Evolutionary conservation across 2,113 vertebrate species (phyloP), one percentile per base, ranked within the genome.

Genomic region (Atractosteus spatula): DNA sequence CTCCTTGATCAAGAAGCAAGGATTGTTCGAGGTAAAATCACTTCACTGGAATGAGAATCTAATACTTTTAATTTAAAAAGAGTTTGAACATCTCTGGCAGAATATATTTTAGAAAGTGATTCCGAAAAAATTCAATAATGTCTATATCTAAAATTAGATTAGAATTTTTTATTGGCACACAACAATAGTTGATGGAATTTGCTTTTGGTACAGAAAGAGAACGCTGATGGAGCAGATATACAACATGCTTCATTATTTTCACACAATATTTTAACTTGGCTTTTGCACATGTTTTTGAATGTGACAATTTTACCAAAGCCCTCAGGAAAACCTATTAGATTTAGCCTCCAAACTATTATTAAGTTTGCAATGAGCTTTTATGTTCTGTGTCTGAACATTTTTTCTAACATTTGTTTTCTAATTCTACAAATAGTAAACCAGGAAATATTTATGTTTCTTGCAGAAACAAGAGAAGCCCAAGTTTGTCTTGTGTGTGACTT

Each of bases 381-480:
- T 62, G 14, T 43, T 74, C 8, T 78, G 5, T 73, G 8, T 73
- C 4, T 56, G 41, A 11, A 64, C 13, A 14, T 67, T 13, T 47
- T 29, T 29, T 29, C 29, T 29, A 29, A 29, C 29, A 29, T 29
- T 29, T 29, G 29, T 29, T 29, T 29, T 70, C 54, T 17, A 63
- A 62, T 71, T 73, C 51, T 74, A 54, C 17, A 41, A 66, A 63
- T 8, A 75, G 68, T 74, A 79, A 80, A 71, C 69, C 74, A 74
- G 77, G 43, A 42, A 5, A 65, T 76, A 51, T 80, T 76, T 87
- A 62, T 86, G 42, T 85, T 81, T 71, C 68, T 85, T 85, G 16
- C 92, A 99, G 97, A 99, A 99, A 94, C 97, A 99, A 86, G 97
- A 99, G 88, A 99, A 99, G 91, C 97, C 97, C 89, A 99, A 98